Evolutionary conservation across 1,140 invertebrate species (phyloP).

Genomic region (Drosophila subobscura): DNA sequence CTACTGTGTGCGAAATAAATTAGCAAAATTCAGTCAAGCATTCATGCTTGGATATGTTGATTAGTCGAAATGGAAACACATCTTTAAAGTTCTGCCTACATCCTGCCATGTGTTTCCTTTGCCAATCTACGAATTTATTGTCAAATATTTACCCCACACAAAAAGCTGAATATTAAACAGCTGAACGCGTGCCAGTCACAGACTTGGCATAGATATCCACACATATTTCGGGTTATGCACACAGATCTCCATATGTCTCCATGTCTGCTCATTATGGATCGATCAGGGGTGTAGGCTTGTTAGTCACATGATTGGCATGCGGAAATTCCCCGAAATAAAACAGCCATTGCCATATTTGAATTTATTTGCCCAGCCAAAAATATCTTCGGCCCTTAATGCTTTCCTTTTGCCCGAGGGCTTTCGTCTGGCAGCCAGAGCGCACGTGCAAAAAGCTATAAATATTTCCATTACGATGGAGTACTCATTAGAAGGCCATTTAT

Average conservation of each 20-base stretch:
- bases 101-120: constrained; percentile 84
- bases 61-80: not conserved
- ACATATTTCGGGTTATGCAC: constrained; percentile 1
- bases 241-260: constrained; percentile 3
- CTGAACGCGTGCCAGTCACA: constrained; percentile 38
- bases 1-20: constrained; percentile 47
- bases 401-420: not conserved
- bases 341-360: constrained; percentile 14
- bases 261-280: constrained; percentile 4
- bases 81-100: too few species aligned
- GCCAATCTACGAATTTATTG: constrained; percentile 54
- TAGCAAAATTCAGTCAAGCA: constrained; percentile 40
- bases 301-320: constrained; percentile 34
- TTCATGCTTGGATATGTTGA: constrained; percentile 8
- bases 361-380: constrained; percentile 5
- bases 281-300: constrained; percentile 6
- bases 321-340: constrained; percentile 39
- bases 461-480: not conserved
- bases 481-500: too few species aligned
- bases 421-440: too few species aligned
- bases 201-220: constrained; percentile 16
- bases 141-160: not conserved
- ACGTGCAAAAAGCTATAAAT: constrained; percentile 6
- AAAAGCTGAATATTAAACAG: constrained; percentile 5
- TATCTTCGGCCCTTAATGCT: constrained; percentile 9